These are phyloP conservation scores for Ommatoiulus sabulosus DNA, from an alignment of 2,888 invertebrate genomes.

Conservation along the genomic window DNA sequence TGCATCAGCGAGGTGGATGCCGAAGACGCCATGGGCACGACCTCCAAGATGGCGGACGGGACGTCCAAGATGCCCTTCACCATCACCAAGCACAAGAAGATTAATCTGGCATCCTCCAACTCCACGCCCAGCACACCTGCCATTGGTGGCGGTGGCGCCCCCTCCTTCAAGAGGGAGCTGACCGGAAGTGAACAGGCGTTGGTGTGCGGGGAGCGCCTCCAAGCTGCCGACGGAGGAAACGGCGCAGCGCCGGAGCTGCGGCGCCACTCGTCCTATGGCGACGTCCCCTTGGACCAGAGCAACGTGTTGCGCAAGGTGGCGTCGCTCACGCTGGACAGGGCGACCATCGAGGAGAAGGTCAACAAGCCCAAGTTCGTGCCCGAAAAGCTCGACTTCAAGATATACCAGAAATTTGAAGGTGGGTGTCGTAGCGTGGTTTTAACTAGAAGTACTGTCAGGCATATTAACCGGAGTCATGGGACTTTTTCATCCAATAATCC, in stretches of 20 bases:
- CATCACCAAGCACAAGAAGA: conserved; percentile 51
- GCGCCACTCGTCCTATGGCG: conserved; percentile 59
- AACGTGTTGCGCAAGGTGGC: conserved; percentile 87
- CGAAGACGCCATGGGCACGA: not conserved
- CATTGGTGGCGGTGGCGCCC: not conserved
- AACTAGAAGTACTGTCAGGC: too few relatives aligned
- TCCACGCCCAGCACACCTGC: conserved; percentile 38
- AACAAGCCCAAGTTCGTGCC: conserved; percentile 82
- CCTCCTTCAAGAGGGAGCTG: conserved; percentile 28
- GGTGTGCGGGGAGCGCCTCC: not conserved
- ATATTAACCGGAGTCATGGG: too few relatives aligned
- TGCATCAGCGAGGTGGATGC: not conserved
- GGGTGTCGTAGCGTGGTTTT: too few relatives aligned
- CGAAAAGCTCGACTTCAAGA: conserved; percentile 86
- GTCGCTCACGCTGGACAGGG: conserved; percentile 81
- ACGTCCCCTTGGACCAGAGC: conserved; percentile 61
- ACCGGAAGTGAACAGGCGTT: conserved; percentile 50
- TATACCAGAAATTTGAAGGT: conserved; percentile 95
- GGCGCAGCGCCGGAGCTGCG: conserved; percentile 8
- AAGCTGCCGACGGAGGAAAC: not conserved
- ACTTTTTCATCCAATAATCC: too few relatives aligned
- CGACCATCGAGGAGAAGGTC: conserved; percentile 76
- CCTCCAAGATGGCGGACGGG: not conserved
- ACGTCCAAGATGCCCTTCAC: conserved; percentile 36
- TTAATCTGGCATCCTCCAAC: conserved; percentile 41